phyloP scores from a whole-genome alignment of 2,888 invertebrate genomes.

The Synanthedon myopaeformis region DNA sequence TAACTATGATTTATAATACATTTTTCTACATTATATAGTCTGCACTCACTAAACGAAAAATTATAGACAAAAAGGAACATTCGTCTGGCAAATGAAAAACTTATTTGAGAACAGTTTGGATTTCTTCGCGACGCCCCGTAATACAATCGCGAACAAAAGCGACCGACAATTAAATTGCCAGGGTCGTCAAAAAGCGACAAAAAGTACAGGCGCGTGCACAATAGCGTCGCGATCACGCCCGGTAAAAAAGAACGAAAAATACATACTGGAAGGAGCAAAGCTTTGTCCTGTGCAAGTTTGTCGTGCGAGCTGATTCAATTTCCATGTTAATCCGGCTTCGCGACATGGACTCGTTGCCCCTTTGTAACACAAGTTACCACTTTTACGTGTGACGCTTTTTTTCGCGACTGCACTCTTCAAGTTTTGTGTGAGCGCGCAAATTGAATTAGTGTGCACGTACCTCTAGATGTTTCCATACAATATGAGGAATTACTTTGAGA shows the following conservation, averaged over 20 bases:
- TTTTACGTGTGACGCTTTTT: conserved; percentile 2
- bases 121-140: not conserved
- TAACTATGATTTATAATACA: too few relatives aligned
- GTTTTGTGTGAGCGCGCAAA: not conserved
- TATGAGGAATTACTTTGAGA: not conserved
- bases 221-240: not conserved
- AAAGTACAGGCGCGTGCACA: not conserved
- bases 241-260: conserved; percentile 5
- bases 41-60: too few relatives aligned
- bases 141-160: conserved; percentile 4
- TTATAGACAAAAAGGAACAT: too few relatives aligned
- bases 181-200: not conserved
- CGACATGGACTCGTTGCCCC: not conserved
- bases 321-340: conserved; percentile 47
- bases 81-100: not conserved
- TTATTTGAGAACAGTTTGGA: not conserved
- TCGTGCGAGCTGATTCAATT: conserved; percentile 49
- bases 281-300: conserved; percentile 27
- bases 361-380: conserved; percentile 3
- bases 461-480: not conserved
- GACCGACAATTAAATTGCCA: conserved; percentile 2
- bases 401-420: conserved; percentile 1
- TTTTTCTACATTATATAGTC: too few relatives aligned
- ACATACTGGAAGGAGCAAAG: conserved; percentile 7
- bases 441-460: not conserved